Evolutionary conservation across 1,140 invertebrate genomes (phyloP), one percentile per base, ranked within the genome.

Genomic region (Temnothorax longispinosus): DNA sequence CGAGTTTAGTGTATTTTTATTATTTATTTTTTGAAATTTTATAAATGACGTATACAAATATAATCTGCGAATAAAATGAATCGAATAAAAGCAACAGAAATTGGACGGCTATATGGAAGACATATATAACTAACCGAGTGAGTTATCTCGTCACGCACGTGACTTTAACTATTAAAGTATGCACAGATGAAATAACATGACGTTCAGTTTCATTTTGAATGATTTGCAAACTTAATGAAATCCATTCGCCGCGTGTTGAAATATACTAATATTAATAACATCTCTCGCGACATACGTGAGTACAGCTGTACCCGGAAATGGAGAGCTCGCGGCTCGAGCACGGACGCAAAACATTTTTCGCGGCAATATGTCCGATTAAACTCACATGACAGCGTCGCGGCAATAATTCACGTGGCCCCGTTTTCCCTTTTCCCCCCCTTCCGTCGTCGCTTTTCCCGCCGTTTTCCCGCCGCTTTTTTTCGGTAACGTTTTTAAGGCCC

Each of bases 401-500:
- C 69, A 89, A 86, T 89, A 89, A 89, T 89, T 89, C 88, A 89
- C 82, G 32, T 8, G 13, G 44, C 44, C 77, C 65, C 82, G 35
- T 89, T 44, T 38, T 41, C 13, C n/a, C 71, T 54, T 54, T 54
- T 18, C 50, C 21, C 27, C 18, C 18, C 13, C 56, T 35, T 3
- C 3, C 74, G 3, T 27, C 35, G 1, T 5, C 35, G 62, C n/a
- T 69, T 69, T 56, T 8, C 72, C 81, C 41, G 15, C 27, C 18
- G 54, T 21, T 58, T 44, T 47, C 18, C 69, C 54, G 52, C 38
- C 32, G 10, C 58, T 76, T 21, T 67, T 89, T 90, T 90, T 78
- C 86, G 88, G 87, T 87, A 91, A 85, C 81, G 85, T 86, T 87
- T 89, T 90, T 89, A 90, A 91, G 90, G 85, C 76, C 77, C 87